Base-by-base conservation (phyloP, 1,140 invertebrate genomes). In the Drosophila bocki region DNA sequence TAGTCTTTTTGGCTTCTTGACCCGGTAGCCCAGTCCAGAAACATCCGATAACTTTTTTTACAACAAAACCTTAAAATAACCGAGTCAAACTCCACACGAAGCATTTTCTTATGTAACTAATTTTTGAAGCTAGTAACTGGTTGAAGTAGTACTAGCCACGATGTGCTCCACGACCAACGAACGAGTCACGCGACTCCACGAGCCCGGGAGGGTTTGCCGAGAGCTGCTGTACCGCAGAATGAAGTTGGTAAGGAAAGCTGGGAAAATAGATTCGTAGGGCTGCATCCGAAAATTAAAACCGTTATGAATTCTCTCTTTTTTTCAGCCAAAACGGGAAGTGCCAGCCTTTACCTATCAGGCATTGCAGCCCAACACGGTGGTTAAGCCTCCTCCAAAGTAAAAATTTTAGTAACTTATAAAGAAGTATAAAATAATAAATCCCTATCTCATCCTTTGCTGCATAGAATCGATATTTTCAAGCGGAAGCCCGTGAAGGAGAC, bases 281-380 rank as follows among this genome's bases (percentile, higher is more conserved):
- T 29, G 26, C 26, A 1, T 29, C 5, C 0, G 6, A 29, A 29
- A 29, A 29, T 29, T 17, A 44, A 17, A n/a, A n/a, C n/a, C n/a
- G n/a, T n/a, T n/a, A n/a, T n/a, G n/a, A n/a, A n/a, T n/a, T n/a
- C n/a, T n/a, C n/a, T 32, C 13, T 12, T 13, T 22, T 22, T 29
- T 26, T 15, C 26, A 93, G 62, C 79, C 93, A 9, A 65, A 93
- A 0, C 80, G 95, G 11, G 83, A 94, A 3, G 96, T 97, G 0
- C 96, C 96, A 2, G 96, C 96, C 1, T 97, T 97, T 82, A 96
- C 96, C 1, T 95, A 96, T 78, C 96, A 97, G 93, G 94, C 96
- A 0, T 91, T 96, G 77, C 96, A 97, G 92, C 95, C 94, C 81
- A 96, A 96, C 70, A 96, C 96, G 0, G 94, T 94, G 13, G 96